Base-by-base conservation (phyloP, 2,888 invertebrate species). In the Kryphioiulus occultus region DNA sequence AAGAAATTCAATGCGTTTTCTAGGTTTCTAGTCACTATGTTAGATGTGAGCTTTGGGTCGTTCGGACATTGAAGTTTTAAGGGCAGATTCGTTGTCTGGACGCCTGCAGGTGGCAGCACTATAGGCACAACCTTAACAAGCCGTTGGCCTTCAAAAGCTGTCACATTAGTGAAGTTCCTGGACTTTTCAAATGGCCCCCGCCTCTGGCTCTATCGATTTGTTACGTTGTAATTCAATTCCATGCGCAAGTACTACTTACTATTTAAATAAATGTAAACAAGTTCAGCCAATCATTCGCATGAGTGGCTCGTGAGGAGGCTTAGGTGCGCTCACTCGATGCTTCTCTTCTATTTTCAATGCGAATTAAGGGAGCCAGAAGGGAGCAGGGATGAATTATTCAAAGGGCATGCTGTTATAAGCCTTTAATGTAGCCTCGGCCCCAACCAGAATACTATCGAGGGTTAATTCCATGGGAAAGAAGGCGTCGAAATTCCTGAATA, bases 201-300 rank as follows among this genome's bases (percentile, higher is more conserved):
- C 59, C 22, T 2, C 59, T n/a, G n/a, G n/a, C 59, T 9, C 59
- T 59, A 59, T 59, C 59, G 59, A 59, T 59, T 59, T 59, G 59
- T 59, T 59, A 59, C 59, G 59, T 59, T 59, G 59, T 59, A 59
- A 59, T 59, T 59, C 59, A 59, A 59, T 59, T 59, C 59, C 22
- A 59, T 22, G 59, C 59, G 59, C 59, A 59, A 59, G 59, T 59
- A 59, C 59, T 59, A 59, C 59, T 59, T 59, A 59, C 59, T 59
- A 59, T 59, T 59, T 59, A 59, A 59, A 59, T 59, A 59, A 59
- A 59, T 59, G 59, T 59, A 59, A 59, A 59, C 59, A 59, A 59
- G 59, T 59, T 59, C 22, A 59, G 59, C 59, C 59, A 59, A 59
- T 59, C 59, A 59, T 59, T 59, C 59, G 59, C 59, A 22, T 59